Evolutionary conservation across 1,140 invertebrate genomes (phyloP).

Genomic region (Zaprionus ornatus): DNA sequence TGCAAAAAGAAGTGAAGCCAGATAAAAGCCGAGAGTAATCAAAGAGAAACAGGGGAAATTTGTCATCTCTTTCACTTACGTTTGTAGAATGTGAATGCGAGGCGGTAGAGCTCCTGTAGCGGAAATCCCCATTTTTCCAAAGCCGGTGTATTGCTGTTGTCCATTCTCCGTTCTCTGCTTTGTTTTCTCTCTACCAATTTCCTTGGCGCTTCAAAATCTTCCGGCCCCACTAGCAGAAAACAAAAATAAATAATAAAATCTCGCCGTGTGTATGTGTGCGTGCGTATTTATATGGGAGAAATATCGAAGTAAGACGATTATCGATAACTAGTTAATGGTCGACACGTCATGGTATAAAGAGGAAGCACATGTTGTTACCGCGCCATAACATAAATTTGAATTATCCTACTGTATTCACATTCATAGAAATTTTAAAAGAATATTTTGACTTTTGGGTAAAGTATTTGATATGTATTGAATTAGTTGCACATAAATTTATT

Average conservation of each 20-base stretch:
- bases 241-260: slow-evolving; percentile 69
- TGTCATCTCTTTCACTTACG: slow-evolving; percentile 85
- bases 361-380: background rate
- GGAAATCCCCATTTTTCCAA: slow-evolving; percentile 87
- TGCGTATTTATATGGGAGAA: slow-evolving; percentile 38
- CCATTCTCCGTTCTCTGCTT: slow-evolving; percentile 7
- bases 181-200: slow-evolving; percentile 3
- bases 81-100: slow-evolving; percentile 94
- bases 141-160: slow-evolving; percentile 37
- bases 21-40: slow-evolving; percentile 35
- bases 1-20: slow-evolving; percentile 84
- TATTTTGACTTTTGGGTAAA: background rate
- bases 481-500: background rate
- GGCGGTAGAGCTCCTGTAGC: slow-evolving; percentile 92
- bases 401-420: background rate
- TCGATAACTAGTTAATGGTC: background rate
- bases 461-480: background rate
- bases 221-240: slow-evolving; percentile 37
- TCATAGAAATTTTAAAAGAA: background rate
- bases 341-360: slow-evolving; percentile 18
- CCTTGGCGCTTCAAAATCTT: slow-evolving; percentile 40
- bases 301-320: slow-evolving; percentile 21
- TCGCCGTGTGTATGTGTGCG: slow-evolving; percentile 21
- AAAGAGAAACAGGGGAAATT: background rate
- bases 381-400: slow-evolving; percentile 3